A percentile compares a stretch with the other conserved stretches of the same genome.
phyloP scores from a whole-genome alignment of 2,113 vertebrate genomes.

The Thamnaconus septentrionalis region DNA sequence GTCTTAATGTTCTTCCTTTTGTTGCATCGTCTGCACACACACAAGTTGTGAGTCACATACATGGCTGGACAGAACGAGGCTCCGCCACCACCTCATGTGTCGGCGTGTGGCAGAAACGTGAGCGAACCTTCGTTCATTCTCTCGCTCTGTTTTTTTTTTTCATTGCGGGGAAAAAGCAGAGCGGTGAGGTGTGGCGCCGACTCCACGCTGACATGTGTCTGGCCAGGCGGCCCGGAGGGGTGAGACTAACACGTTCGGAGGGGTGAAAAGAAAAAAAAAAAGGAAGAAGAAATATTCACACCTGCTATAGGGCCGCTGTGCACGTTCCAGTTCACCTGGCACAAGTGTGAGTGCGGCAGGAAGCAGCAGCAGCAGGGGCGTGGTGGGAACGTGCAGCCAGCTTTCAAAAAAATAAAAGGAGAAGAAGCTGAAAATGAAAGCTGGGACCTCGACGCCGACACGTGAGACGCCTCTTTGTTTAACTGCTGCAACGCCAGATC shows the following conservation, averaged over 20 bases:
- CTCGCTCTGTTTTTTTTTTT: too few relatives aligned
- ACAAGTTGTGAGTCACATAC: too few relatives aligned
- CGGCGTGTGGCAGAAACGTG: too few relatives aligned
- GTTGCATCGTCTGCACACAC: too few relatives aligned
- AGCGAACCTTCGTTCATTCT: background rate
- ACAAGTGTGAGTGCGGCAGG: constrained; percentile 8
- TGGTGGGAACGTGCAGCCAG: background rate
- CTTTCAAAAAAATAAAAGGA: background rate
- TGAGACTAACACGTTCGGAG: constrained; percentile 6
- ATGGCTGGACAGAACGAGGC: too few relatives aligned
- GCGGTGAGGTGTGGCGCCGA: too few relatives aligned
- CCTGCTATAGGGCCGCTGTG: constrained; percentile 40
- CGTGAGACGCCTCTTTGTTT: constrained; percentile 15
- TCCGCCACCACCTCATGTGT: too few relatives aligned
- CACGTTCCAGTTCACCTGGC: constrained; percentile 37
- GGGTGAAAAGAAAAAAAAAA: constrained; percentile 31
- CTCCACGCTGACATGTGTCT: too few relatives aligned
- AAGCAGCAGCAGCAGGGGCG: constrained; percentile 18
- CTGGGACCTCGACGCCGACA: constrained; percentile 4
- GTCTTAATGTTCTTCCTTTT: too few relatives aligned
- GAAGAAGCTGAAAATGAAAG: constrained; percentile 11
- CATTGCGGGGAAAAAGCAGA: too few relatives aligned
- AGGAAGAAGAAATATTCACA: constrained; percentile 35
- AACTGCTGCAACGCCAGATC: constrained; percentile 6
- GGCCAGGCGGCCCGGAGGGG: too few relatives aligned